Percentiles rank a stretch among this genome's conserved stretches.
Evolutionary conservation across 1,140 invertebrate genomes (phyloP).

Genomic region (Zaprionus ghesquierei): DNA sequence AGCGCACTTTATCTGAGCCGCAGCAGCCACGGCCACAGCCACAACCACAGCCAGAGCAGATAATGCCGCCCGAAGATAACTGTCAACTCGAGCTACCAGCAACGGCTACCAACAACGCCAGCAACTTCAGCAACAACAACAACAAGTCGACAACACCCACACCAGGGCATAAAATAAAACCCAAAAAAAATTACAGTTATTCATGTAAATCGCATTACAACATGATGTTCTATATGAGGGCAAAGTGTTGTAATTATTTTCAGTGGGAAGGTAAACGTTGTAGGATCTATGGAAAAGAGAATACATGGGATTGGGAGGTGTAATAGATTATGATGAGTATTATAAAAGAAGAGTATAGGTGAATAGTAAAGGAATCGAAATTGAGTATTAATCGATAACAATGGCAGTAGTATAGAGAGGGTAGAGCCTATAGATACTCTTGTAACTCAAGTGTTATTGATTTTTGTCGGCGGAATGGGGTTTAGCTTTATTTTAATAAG

Average conservation of each 20-base stretch:
- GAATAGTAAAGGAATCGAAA: not conserved
- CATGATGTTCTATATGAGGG: not conserved
- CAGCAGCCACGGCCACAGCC: not conserved
- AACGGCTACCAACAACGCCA: conserved; percentile 5
- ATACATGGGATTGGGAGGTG: not conserved
- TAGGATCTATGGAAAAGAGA: not conserved
- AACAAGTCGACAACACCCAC: conserved; percentile 6
- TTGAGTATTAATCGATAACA: not conserved
- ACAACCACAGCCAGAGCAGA: conserved; percentile 21
- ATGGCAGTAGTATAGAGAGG: not conserved
- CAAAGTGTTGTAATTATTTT: not conserved
- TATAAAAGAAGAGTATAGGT: not conserved
- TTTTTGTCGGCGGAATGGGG: too few species aligned
- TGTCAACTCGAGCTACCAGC: conserved; percentile 59
- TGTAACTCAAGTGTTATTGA: too few species aligned
- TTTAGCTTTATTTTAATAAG: too few species aligned
- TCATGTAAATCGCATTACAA: not conserved
- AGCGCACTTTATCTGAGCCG: conserved; percentile 32
- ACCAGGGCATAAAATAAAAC: conserved; percentile 15
- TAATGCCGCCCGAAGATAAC: conserved; percentile 60
- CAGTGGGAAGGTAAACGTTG: not conserved
- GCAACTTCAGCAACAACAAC: not conserved
- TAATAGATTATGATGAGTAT: not conserved
- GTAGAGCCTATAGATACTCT: too few species aligned
- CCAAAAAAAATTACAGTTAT: not conserved